Conservation (phyloP, 2,113 vertebrate species). For the Amphiprion percula region DNA sequence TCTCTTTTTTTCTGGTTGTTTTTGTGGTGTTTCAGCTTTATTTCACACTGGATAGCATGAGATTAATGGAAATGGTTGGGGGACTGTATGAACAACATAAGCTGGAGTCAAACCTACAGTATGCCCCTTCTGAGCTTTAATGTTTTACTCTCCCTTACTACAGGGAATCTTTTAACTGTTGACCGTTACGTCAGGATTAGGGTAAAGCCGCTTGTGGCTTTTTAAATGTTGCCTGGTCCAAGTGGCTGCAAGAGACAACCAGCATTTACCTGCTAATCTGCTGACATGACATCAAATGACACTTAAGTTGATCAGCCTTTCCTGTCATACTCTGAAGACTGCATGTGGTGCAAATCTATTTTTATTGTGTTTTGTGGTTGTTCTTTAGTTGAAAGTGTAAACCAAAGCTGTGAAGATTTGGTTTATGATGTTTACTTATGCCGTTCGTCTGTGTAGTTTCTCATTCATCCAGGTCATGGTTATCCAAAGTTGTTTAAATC, state of each 20-base stretch:
- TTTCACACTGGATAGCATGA: neutral
- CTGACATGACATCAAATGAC: too few species aligned
- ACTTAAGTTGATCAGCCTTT: neutral
- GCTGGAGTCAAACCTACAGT: neutral
- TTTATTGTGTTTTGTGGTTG: too few species aligned
- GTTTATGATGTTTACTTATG: too few species aligned
- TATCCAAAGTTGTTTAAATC: too few species aligned
- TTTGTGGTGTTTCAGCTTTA: slow-evolving; percentile 29
- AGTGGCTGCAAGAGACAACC: neutral
- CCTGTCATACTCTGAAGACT: neutral
- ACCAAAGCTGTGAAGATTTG: too few species aligned
- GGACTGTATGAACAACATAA: neutral
- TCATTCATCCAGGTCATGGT: too few species aligned
- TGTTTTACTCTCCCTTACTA: neutral
- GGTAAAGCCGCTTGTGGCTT: neutral
- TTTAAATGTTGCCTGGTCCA: neutral
- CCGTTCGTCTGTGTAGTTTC: too few species aligned
- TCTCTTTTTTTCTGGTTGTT: slow-evolving; percentile 24
- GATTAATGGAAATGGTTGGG: neutral
- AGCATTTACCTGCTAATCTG: neutral
- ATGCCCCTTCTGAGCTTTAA: neutral
- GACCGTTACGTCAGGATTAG: neutral
- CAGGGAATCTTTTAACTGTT: neutral
- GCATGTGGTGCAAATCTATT: too few species aligned
- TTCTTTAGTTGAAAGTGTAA: too few species aligned